phyloP scores from a whole-genome alignment of 2,797 vertebrate genomes.

The Halcyon leucocephala region DNA sequence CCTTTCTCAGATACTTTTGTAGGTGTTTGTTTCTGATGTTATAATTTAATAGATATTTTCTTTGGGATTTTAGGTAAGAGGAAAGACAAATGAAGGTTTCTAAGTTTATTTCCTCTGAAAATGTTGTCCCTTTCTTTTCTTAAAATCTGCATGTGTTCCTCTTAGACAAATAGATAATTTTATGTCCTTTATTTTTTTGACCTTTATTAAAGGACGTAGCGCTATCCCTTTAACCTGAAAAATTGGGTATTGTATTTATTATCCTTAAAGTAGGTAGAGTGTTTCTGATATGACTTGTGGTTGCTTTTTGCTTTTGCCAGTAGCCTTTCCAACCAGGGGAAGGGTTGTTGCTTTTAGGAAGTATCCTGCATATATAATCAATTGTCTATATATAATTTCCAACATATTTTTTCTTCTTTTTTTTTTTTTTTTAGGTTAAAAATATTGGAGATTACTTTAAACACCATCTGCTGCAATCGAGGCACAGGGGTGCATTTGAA shows the following conservation, averaged over 20 bases:
- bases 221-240: background rate
- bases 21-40: background rate
- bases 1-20: background rate
- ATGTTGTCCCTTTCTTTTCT: background rate
- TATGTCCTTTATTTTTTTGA: background rate
- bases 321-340: background rate
- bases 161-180: background rate
- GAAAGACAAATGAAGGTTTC: background rate
- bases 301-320: background rate
- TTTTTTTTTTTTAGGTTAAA: slow-evolving; percentile 83
- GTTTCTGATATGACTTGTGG: background rate
- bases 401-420: background rate
- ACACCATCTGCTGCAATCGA: slow-evolving; percentile 93
- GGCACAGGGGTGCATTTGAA: slow-evolving; percentile 97
- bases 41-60: background rate
- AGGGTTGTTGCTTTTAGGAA: background rate
- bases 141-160: background rate
- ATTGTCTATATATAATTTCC: background rate
- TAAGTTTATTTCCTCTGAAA: background rate
- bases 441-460: slow-evolving; percentile 94
- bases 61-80: background rate
- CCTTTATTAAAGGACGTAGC: background rate
- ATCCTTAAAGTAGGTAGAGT: background rate
- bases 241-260: background rate
- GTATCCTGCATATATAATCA: background rate